Evolutionary conservation across 1,140 invertebrate species (phyloP).

Genomic region (Bombus pascuorum): DNA sequence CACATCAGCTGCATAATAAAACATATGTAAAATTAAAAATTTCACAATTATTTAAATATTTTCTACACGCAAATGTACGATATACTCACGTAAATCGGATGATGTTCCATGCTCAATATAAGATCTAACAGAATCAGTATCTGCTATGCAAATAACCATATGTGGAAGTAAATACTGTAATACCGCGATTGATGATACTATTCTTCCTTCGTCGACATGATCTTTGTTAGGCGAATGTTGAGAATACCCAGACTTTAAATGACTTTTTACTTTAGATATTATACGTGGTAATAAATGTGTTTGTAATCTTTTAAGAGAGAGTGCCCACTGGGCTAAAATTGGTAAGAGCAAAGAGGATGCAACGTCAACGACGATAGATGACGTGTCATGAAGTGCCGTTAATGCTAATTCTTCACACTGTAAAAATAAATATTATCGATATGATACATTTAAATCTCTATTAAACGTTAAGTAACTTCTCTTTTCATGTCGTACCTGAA

Average conservation of each 20-base stretch:
- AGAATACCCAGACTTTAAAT: slow-evolving; percentile 68
- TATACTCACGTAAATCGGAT: slow-evolving; percentile 79
- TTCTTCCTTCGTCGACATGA: slow-evolving; percentile 72
- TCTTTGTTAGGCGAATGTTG: slow-evolving; percentile 75
- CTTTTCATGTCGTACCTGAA: slow-evolving; percentile 81
- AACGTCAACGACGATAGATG: slow-evolving; percentile 82
- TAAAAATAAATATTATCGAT: slow-evolving; percentile 48
- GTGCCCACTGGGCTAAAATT: slow-evolving; percentile 86
- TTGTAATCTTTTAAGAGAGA: slow-evolving; percentile 83
- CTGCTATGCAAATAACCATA: slow-evolving; percentile 81
- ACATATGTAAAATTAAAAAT: slow-evolving; percentile 34
- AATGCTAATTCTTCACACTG: slow-evolving; percentile 85
- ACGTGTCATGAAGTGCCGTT: slow-evolving; percentile 83
- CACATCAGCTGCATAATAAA: slow-evolving; percentile 79
- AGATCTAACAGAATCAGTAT: slow-evolving; percentile 77
- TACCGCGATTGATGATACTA: slow-evolving; percentile 74
- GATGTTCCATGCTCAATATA: slow-evolving; percentile 75
- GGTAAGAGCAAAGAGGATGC: slow-evolving; percentile 82
- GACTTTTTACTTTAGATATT: slow-evolving; percentile 73
- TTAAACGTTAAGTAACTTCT: background rate
- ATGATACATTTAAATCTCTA: background rate
- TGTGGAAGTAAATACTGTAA: slow-evolving; percentile 83
- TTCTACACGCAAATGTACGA: background rate
- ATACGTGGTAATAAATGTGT: slow-evolving; percentile 79
- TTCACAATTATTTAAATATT: slow-evolving; percentile 11